A percentile compares a stretch with the other conserved stretches of the same genome.
Evolutionary conservation across 2,888 invertebrate genomes (phyloP).

Genomic region (Lysandra coridon): DNA sequence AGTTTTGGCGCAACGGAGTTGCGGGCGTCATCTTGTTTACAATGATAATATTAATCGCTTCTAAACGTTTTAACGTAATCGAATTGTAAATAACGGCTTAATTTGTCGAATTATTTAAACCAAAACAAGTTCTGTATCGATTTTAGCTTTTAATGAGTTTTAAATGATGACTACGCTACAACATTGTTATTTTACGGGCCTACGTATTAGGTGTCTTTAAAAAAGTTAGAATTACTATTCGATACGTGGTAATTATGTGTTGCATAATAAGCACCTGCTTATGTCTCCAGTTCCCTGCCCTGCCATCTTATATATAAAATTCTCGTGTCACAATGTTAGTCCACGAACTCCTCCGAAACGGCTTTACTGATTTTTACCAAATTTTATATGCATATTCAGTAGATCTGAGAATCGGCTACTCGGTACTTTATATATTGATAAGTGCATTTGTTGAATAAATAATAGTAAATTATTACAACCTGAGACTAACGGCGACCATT

Average conservation of each 20-base stretch:
- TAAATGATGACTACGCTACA: background rate
- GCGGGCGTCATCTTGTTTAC: no score
- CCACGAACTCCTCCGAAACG: no score
- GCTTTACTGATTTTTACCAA: no score
- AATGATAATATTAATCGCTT: conserved; percentile 56
- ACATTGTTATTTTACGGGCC: background rate
- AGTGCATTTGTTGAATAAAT: no score
- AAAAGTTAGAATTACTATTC: background rate
- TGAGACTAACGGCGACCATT: no score
- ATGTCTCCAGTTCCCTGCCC: background rate
- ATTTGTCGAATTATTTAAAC: conserved; percentile 38
- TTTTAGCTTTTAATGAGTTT: background rate
- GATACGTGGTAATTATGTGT: background rate
- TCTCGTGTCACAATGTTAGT: no score
- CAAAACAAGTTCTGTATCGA: background rate
- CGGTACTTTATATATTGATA: no score
- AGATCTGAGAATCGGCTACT: no score
- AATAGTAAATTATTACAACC: no score
- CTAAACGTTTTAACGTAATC: conserved; percentile 43
- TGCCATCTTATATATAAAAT: background rate
- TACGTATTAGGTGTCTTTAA: background rate
- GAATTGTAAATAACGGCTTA: conserved; percentile 16
- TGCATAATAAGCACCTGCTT: conserved; percentile 8
- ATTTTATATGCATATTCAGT: no score
- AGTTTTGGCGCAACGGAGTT: no score